A percentile compares a stretch with the other conserved stretches of the same genome.
Evolutionary conservation across 2,797 vertebrate species (phyloP).

Genomic region (Artibeus jamaicensis): DNA sequence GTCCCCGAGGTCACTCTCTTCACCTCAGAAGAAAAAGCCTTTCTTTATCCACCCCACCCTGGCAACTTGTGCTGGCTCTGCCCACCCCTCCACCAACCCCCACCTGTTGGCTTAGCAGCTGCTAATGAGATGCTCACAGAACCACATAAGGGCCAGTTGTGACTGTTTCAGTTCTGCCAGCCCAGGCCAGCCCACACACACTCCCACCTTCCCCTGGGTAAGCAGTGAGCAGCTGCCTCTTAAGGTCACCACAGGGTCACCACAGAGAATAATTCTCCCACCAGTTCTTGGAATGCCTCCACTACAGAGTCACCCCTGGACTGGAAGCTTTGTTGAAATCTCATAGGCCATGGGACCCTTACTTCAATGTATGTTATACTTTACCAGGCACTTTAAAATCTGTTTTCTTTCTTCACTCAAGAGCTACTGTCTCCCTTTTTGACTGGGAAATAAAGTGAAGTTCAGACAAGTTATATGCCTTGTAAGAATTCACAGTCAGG

Average conservation of each 20-base stretch:
- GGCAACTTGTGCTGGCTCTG: background rate
- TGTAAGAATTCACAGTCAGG: background rate
- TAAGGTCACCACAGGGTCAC: background rate
- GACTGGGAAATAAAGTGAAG: background rate
- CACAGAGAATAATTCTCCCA: background rate
- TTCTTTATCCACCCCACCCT: background rate
- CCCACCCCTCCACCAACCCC: background rate
- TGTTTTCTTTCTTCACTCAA: background rate
- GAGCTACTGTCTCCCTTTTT: background rate
- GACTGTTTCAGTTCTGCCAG: background rate
- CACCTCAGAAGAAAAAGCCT: background rate
- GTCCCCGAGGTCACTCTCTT: background rate
- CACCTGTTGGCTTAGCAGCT: background rate
- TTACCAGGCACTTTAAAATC: background rate
- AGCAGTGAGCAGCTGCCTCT: background rate
- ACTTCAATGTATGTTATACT: background rate
- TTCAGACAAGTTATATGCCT: background rate
- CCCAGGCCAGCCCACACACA: background rate
- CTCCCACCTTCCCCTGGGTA: background rate
- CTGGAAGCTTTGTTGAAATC: background rate
- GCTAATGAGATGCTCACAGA: background rate
- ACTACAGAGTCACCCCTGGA: background rate
- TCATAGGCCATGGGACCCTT: rapidly evolving
- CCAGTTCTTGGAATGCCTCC: background rate
- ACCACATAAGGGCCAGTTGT: background rate